phyloP scores from a whole-genome alignment of 2,113 vertebrate species.

The Colistium nudipinnis region DNA sequence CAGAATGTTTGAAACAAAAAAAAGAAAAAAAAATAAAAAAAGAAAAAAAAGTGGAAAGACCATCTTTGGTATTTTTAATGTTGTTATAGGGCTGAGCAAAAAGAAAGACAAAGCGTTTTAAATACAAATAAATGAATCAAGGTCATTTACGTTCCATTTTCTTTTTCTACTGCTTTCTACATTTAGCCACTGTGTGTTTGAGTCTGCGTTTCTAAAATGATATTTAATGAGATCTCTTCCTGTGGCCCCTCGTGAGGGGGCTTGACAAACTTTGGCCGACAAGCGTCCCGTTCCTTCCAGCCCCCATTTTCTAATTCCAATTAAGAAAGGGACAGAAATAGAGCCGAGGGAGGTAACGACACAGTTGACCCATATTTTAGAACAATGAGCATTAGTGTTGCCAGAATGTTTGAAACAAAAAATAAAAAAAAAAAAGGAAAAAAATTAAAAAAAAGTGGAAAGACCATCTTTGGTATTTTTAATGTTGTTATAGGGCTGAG shows the following conservation, averaged over 20 bases:
- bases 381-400: background rate
- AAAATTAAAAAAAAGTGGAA: too few species aligned
- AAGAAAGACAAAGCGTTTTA: background rate
- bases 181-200: too few species aligned
- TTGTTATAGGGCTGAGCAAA: background rate
- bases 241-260: background rate
- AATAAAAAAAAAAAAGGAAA: too few species aligned
- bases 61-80: background rate
- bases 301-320: conserved; percentile 26
- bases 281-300: conserved; percentile 21
- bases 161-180: too few species aligned
- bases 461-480: background rate
- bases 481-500: background rate
- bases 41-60: too few species aligned
- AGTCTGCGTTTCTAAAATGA: background rate
- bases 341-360: background rate
- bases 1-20: too few species aligned
- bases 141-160: too few species aligned
- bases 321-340: conserved; percentile 13
- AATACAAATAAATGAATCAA: too few species aligned
- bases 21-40: too few species aligned
- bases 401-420: too few species aligned
- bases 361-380: background rate
- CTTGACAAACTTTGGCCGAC: conserved; percentile 31
- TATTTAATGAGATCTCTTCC: background rate